These are phyloP conservation scores for Polypedilum pembai DNA, from an alignment of 1,140 invertebrate genomes.

Conservation along the genomic window DNA sequence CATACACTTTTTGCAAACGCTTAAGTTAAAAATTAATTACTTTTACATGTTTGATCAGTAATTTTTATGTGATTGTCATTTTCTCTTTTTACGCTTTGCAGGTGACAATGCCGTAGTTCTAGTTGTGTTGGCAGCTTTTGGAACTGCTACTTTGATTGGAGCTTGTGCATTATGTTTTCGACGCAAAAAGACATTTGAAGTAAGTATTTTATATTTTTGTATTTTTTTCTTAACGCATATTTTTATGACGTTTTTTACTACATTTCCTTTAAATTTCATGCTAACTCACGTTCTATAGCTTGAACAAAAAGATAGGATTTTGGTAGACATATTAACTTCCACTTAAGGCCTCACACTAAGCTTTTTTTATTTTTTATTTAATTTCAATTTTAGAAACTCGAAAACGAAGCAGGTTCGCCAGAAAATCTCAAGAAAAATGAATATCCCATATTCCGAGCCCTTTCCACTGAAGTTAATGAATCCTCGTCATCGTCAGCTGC, in stretches of 20 bases:
- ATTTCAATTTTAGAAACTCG: slow-evolving; percentile 29
- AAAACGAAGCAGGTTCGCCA: slow-evolving; percentile 27
- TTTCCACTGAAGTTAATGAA: slow-evolving; percentile 23
- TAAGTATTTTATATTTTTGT: background rate
- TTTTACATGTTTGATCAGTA: no score
- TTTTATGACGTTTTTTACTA: slow-evolving; percentile 21
- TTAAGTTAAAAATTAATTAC: no score
- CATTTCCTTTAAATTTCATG: background rate
- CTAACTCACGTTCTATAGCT: background rate
- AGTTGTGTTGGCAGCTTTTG: background rate
- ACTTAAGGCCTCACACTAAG: background rate
- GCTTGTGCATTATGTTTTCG: slow-evolving; percentile 24
- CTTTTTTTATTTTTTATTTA: background rate
- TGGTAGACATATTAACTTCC: slow-evolving; percentile 3
- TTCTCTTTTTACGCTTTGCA: background rate
- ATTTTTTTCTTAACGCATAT: background rate
- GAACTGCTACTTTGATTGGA: background rate
- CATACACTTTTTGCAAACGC: no score
- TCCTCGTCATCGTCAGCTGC: background rate
- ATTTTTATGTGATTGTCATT: background rate
- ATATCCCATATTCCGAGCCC: slow-evolving; percentile 31
- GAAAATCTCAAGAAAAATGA: slow-evolving; percentile 29
- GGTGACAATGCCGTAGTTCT: slow-evolving; percentile 9
- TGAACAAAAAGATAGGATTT: background rate
- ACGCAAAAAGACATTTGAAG: slow-evolving; percentile 28